These are phyloP conservation scores for Galemys pyrenaicus DNA, from an alignment of 2,113 vertebrate genomes.

Conservation along the genomic window DNA sequence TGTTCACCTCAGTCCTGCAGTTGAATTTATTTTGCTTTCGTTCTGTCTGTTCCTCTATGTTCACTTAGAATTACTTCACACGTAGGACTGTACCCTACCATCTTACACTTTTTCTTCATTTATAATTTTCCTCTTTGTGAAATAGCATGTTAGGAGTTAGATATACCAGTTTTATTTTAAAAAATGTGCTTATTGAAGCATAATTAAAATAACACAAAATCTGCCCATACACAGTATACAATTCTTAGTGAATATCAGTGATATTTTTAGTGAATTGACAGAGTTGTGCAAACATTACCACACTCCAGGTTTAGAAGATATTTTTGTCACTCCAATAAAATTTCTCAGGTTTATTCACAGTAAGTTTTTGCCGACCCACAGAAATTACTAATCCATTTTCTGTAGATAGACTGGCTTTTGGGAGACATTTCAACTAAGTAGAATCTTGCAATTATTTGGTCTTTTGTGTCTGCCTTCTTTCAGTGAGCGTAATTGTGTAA, in stretches of 20 bases:
- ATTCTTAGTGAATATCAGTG: neutral
- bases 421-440: neutral
- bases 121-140: neutral
- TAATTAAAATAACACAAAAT: constrained; percentile 2
- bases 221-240: neutral
- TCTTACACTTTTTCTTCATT: neutral
- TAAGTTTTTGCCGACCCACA: neutral
- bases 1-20: no score
- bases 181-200: neutral
- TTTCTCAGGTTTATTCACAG: neutral
- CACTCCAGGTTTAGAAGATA: neutral
- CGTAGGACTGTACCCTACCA: neutral
- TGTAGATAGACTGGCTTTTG: neutral
- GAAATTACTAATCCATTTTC: neutral
- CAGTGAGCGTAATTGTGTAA: neutral
- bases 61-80: neutral
- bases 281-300: neutral
- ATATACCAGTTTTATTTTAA: neutral
- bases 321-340: neutral
- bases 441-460: neutral
- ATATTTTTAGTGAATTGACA: neutral
- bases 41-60: neutral
- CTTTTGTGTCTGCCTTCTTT: neutral
- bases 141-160: neutral
- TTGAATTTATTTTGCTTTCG: neutral